Percentiles rank a stretch among this genome's conserved stretches.
These are phyloP conservation scores for Grapholita molesta DNA, from an alignment of 1,140 invertebrate species.

Conservation along the genomic window DNA sequence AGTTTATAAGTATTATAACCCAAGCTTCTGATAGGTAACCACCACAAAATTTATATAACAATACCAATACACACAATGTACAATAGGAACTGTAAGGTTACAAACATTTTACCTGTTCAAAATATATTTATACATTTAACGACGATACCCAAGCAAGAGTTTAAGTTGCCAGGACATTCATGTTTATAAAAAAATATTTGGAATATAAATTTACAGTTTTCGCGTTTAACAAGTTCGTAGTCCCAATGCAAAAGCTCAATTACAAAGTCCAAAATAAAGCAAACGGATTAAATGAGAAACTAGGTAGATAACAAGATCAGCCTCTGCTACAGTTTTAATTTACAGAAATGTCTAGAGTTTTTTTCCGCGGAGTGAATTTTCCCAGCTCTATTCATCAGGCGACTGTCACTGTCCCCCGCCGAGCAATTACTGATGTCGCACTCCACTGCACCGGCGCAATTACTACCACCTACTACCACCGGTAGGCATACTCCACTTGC, in stretches of 20 bases:
- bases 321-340: conserved; percentile 47
- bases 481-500: not conserved
- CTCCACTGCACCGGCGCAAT: conserved; percentile 47
- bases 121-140: too few species aligned
- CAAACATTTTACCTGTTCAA: too few species aligned
- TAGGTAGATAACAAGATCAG: conserved; percentile 35
- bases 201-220: not conserved
- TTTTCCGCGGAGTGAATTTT: conserved; percentile 48
- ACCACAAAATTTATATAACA: too few species aligned
- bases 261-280: conserved; percentile 20
- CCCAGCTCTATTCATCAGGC: conserved; percentile 57
- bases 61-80: too few species aligned
- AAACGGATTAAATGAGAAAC: conserved; percentile 17
- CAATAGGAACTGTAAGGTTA: too few species aligned
- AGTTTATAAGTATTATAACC: too few species aligned
- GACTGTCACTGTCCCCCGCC: conserved; percentile 46
- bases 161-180: not conserved
- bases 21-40: too few species aligned
- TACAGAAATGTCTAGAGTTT: conserved; percentile 48
- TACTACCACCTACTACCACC: conserved; percentile 35
- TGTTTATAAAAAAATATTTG: not conserved
- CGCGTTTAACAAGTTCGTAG: not conserved
- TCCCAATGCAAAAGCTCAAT: not conserved
- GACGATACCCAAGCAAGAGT: not conserved
- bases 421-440: conserved; percentile 64